Base-by-base conservation (phyloP, 2,113 vertebrate genomes). In the Alectura lathami region DNA sequence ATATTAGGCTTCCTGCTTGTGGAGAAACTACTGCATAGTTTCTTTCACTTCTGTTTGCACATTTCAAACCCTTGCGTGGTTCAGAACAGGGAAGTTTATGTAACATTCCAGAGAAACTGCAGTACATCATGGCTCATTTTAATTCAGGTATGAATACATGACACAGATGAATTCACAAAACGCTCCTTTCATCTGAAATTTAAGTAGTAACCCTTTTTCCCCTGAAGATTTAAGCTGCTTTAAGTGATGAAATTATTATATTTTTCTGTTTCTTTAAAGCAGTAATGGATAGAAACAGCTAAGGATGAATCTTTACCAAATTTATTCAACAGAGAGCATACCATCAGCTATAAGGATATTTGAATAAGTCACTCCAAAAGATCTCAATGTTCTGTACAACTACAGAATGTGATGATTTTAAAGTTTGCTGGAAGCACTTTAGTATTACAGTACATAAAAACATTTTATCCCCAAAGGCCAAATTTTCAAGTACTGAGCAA, bases 81-180 rank as follows among this genome's bases (percentile, higher is more conserved):
- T 97, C 93, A 96, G 97, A 98, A 98, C 97, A 98, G 98, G 97
- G 91, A 97, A 97, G 96, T 97, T 97, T 98, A 96, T 98, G 97
- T 97, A 97, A 97, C 20, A 38, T 93, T 98, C 96, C 97, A 77
- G n/a, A 95, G 89, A 96, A 97, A 96, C 86, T 83, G 74, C 93
- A 95, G 76, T 15, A 96, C 96, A 96, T 96, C 96, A 59, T 72
- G 97, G 96, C 81, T 98, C 88, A 94, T 98, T 98, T 97, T 98
- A 97, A 96, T 94, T 94, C 93, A 97, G 96, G 97, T 98, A 98
- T 97, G 97, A 98, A 97, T 96, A 96, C 79, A 95, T 96, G 94
- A 97, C 91, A 97, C 95, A 97, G 84, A 96, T 98, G 98, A 98
- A 98, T 98, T 98, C 95, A 98, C 97, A 98, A 98, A 96, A 97